Conservation (phyloP, 2,888 invertebrate species). For the Pediacus dermestoides region DNA sequence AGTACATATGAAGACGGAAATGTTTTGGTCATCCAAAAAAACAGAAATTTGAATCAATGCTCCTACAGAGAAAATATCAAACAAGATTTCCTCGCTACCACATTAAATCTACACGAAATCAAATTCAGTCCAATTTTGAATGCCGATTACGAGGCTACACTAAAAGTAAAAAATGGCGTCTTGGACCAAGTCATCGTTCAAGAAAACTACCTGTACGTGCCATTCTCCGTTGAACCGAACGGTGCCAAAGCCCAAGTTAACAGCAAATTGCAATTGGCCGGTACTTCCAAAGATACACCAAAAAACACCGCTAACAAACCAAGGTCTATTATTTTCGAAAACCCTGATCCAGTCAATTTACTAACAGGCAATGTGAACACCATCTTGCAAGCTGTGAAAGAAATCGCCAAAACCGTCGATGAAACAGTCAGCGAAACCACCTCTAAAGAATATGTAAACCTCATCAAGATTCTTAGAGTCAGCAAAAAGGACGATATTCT, state of each 20-base stretch:
- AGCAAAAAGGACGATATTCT: constrained; percentile 67
- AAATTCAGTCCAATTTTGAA: constrained; percentile 52
- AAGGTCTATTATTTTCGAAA: constrained; percentile 67
- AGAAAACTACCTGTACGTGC: constrained; percentile 70
- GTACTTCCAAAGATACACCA: constrained; percentile 47
- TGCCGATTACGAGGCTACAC: constrained; percentile 62
- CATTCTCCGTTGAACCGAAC: constrained; percentile 67
- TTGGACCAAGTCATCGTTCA: constrained; percentile 62
- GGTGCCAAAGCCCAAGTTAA: constrained; percentile 66
- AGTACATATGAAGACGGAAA: constrained; percentile 55
- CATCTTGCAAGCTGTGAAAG: constrained; percentile 58
- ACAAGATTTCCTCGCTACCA: constrained; percentile 57
- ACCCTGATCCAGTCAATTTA: constrained; percentile 57
- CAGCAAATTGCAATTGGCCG: constrained; percentile 62
- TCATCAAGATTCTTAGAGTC: constrained; percentile 64
- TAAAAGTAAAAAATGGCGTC: constrained; percentile 64
- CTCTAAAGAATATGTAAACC: constrained; percentile 63
- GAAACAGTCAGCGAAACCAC: constrained; percentile 63
- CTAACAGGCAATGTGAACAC: constrained; percentile 55
- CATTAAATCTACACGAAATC: constrained; percentile 51
- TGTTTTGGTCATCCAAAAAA: constrained; percentile 59
- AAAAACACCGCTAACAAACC: constrained; percentile 41
- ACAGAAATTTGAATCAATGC: constrained; percentile 68
- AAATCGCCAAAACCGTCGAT: constrained; percentile 58
- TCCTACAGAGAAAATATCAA: constrained; percentile 67